Conservation (phyloP, 2,888 invertebrate species). For the Schrankia costaestrigalis region DNA sequence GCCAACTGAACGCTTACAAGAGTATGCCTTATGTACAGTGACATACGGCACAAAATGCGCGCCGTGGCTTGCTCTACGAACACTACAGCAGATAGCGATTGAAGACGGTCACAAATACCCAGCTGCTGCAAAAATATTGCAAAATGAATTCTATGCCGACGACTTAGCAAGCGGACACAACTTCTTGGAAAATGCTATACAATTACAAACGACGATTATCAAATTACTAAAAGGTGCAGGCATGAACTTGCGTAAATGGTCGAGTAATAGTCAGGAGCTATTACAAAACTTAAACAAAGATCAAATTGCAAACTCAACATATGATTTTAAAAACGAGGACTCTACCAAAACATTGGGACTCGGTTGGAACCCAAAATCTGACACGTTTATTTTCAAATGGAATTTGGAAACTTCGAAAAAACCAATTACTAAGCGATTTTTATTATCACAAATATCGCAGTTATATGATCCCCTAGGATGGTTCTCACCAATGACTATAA, state of each 20-base stretch:
- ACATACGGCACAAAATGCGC: not conserved
- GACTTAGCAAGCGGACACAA: slow-evolving; percentile 2
- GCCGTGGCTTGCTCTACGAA: not conserved
- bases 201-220: slow-evolving; percentile 3
- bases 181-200: not conserved
- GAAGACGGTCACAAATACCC: not conserved
- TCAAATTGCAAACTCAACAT: too few species aligned
- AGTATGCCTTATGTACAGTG: not conserved
- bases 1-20: not conserved
- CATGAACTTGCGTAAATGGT: too few species aligned
- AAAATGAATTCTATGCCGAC: too few species aligned
- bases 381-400: too few species aligned
- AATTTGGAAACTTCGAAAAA: too few species aligned
- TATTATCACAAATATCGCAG: not conserved
- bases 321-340: too few species aligned
- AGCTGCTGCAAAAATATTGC: slow-evolving; percentile 1
- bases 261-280: too few species aligned
- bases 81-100: not conserved
- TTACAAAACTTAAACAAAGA: too few species aligned
- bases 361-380: too few species aligned
- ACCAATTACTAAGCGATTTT: not conserved
- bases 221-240: too few species aligned
- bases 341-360: too few species aligned
- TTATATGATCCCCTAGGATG: not conserved
- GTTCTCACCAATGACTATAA: not conserved